Percentiles rank a stretch among this genome's conserved stretches.
Evolutionary conservation across 2,797 vertebrate species (phyloP).

Genomic region (Moxostoma hubbsi): DNA sequence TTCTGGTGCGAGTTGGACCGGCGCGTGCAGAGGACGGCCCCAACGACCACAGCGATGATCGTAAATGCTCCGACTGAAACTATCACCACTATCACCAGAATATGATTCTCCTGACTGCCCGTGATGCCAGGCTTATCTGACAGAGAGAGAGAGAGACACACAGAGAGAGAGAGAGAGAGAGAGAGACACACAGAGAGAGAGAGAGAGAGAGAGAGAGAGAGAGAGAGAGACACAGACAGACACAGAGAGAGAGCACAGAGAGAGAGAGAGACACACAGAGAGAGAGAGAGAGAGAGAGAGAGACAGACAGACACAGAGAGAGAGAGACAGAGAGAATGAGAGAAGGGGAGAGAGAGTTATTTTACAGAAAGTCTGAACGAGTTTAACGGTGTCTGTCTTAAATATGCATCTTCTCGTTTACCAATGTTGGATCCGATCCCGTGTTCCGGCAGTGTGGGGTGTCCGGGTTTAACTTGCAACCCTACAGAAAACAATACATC

Average conservation of each 20-base stretch:
- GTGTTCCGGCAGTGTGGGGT: conserved; percentile 49
- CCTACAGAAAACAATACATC: conserved; percentile 42
- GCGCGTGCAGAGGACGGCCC: conserved; percentile 93
- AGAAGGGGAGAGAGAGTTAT: not conserved
- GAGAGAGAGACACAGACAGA: not conserved
- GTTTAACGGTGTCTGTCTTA: not conserved
- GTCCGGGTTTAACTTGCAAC: conserved; percentile 54
- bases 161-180: not conserved
- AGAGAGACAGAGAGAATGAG: not conserved
- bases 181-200: not conserved
- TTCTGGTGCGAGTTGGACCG: conserved; percentile 95
- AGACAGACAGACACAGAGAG: not conserved
- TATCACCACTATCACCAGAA: conserved; percentile 93
- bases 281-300: not conserved
- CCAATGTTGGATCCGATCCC: conserved; percentile 54
- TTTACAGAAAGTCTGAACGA: not conserved
- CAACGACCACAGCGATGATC: conserved; percentile 92
- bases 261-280: not conserved
- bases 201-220: not conserved
- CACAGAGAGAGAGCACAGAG: too few species aligned
- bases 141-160: not conserved
- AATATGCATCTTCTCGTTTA: conserved; percentile 4
- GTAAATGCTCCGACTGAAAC: conserved; percentile 92
- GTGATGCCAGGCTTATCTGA: conserved; percentile 89
- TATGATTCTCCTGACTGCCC: conserved; percentile 84